Conservation (phyloP, 2,888 invertebrate genomes). For the Charanyca ferruginea region DNA sequence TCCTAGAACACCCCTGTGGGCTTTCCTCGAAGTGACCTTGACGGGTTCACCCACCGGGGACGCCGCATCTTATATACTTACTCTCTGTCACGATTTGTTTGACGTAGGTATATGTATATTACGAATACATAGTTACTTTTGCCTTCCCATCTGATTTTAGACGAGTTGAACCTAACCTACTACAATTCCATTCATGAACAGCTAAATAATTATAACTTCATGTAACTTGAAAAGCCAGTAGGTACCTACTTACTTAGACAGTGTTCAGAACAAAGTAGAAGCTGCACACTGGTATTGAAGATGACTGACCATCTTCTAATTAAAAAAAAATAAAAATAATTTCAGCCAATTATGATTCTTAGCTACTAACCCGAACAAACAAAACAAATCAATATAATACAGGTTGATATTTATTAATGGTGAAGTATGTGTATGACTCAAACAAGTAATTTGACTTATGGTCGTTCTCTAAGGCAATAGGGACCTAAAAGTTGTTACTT, state of each 20-base stretch:
- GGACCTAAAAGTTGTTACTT: background rate
- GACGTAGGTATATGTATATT: conserved; percentile 63
- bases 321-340: conserved; percentile 6
- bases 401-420: background rate
- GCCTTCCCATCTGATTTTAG: conserved; percentile 60
- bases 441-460: conserved; percentile 13
- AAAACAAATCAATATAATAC: conserved; percentile 6
- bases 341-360: conserved; percentile 7
- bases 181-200: conserved; percentile 67
- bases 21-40: conserved; percentile 81
- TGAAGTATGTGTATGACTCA: conserved; percentile 18
- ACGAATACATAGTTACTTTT: conserved; percentile 55
- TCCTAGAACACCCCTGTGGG: conserved; percentile 77
- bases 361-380: conserved; percentile 17
- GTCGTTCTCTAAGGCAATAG: background rate
- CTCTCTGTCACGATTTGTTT: conserved; percentile 75
- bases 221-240: conserved; percentile 39
- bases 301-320: background rate
- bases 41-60: conserved; percentile 79
- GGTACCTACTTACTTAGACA: conserved; percentile 11
- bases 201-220: conserved; percentile 61
- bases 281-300: conserved; percentile 3
- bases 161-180: conserved; percentile 48
- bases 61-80: conserved; percentile 79
- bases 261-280: background rate